Evolutionary conservation across 2,113 vertebrate genomes (phyloP), one percentile per base, ranked within the genome.

Genomic region (Oryzias woworae): DNA sequence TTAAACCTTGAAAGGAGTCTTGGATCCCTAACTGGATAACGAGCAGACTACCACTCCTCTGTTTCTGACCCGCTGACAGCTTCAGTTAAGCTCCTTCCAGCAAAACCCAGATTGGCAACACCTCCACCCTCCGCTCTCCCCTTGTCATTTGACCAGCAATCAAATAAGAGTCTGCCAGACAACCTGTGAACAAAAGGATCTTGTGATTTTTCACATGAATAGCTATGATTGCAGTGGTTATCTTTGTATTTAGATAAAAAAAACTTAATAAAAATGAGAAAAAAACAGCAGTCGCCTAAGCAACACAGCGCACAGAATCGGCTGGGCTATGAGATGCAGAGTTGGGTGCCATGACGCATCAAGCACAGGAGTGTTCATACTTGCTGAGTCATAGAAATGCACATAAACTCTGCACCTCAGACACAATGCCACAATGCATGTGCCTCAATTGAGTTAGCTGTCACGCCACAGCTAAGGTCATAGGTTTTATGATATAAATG

Each of bases 41-140:
- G 69, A 83, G 77, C 70, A 18, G 74, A 66, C 71, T 76, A 74
- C 64, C 67, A 62, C 4, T 23, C 53, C 53, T 75, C 64, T 70
- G 53, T 60, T 20, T 13, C 69, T 60, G 74, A 74, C 80, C 75
- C 66, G 68, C 82, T 77, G 85, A 83, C 83, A 81, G 72, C 67
- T 75, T 77, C 70, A 82, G 58, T 84, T 80, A 82, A 75, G 62
- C 64, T 20, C 53, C 66, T 69, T 26, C 47, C 46, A 52, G 53
- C 53, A 16, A 52, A 71, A 13, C 63, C 48, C 18, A 14, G 58
- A 49, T 46, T 17, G 7, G 15, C 50, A 24, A 12, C 42, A 43
- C 60, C n/a, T 28, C 15, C 5, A 14, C 51, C 36, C 36, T 36
- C 36, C 36, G 36, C 36, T 36, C 36, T 36, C 36, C 36, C 36